phyloP scores from a whole-genome alignment of 2,113 vertebrate species.

The Aix galericulata region DNA sequence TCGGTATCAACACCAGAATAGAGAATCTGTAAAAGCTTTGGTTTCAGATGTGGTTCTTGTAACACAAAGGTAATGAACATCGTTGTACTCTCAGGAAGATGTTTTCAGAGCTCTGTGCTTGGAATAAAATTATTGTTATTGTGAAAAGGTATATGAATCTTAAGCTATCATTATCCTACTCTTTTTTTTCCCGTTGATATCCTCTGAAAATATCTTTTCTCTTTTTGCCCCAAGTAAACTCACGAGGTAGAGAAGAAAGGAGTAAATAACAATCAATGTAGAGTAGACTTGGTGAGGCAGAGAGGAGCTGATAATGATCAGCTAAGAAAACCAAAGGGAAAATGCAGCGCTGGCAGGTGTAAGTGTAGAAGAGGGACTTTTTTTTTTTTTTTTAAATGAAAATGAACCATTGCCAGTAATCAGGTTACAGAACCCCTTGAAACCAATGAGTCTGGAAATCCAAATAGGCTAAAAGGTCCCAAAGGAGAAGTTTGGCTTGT shows the following conservation, averaged over 20 bases:
- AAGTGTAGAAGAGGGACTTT: background rate
- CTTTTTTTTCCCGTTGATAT: background rate
- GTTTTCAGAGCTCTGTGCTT: background rate
- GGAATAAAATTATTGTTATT: background rate
- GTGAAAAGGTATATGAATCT: background rate
- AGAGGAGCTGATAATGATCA: background rate
- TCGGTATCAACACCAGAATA: constrained; percentile 40
- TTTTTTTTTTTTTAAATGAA: background rate
- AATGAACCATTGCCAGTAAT: background rate
- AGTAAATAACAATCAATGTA: background rate
- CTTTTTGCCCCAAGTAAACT: background rate
- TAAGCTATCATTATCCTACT: background rate
- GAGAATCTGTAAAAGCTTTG: background rate
- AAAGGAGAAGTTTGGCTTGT: background rate
- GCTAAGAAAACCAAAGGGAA: background rate
- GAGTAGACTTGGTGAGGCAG: background rate
- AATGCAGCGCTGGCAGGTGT: background rate
- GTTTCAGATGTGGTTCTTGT: background rate
- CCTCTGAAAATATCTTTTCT: background rate
- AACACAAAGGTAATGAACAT: background rate
- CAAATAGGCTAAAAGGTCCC: background rate
- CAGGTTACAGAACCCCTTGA: background rate
- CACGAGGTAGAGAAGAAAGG: background rate
- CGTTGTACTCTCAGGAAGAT: background rate
- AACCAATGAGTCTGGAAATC: background rate